Percentiles rank a stretch among this genome's conserved stretches.
Conservation (phyloP, 2,888 invertebrate genomes). For the Camponotus fellah region DNA sequence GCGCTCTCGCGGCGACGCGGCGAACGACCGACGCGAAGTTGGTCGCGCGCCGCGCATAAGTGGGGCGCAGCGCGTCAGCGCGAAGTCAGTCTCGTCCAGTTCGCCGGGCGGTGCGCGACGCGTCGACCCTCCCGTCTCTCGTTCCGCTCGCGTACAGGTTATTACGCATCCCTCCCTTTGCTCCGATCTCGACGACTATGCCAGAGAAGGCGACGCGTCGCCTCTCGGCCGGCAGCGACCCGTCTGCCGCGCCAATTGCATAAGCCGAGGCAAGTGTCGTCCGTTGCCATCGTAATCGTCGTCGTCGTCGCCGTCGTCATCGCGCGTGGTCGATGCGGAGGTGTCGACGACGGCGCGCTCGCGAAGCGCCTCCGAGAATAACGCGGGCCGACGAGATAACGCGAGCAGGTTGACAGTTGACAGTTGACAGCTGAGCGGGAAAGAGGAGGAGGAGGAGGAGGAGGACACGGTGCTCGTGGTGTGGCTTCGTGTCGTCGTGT, state of each 20-base stretch:
- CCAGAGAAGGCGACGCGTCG: background rate
- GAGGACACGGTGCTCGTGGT: slow-evolving; percentile 49
- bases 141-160: background rate
- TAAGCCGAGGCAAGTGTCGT: background rate
- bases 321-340: slow-evolving; percentile 27
- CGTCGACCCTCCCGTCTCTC: background rate
- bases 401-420: slow-evolving; percentile 7
- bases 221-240: slow-evolving; percentile 15
- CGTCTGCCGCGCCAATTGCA: slow-evolving; percentile 4
- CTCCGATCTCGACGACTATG: slow-evolving; percentile 6
- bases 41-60: slow-evolving; percentile 59
- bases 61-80: slow-evolving; percentile 57
- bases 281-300: background rate
- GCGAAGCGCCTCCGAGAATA: slow-evolving; percentile 29
- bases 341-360: slow-evolving; percentile 43
- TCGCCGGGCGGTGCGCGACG: background rate
- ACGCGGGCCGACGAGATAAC: background rate
- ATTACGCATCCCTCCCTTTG: background rate
- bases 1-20: background rate
- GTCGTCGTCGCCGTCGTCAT: background rate
- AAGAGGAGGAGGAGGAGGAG: slow-evolving; percentile 24
- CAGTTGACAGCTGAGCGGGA: slow-evolving; percentile 10
- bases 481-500: slow-evolving; percentile 50
- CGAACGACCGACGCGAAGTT: background rate
- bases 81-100: slow-evolving; percentile 68